These are phyloP conservation scores for Scomber colias DNA, from an alignment of 2,113 vertebrate genomes.

Conservation along the genomic window DNA sequence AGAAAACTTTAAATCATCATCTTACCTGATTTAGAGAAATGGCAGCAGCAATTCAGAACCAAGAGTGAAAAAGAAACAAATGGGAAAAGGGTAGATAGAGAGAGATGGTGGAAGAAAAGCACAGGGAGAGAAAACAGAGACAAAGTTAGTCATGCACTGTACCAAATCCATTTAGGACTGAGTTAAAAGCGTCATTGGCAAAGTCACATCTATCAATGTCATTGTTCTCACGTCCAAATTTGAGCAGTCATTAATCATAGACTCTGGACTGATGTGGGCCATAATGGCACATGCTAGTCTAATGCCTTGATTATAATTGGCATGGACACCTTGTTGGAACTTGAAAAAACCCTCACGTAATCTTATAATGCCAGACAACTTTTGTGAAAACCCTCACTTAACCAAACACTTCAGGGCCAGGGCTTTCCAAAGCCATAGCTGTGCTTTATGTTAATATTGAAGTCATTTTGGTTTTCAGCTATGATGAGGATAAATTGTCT, in stretches of 20 bases:
- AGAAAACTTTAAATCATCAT: conserved; percentile 24
- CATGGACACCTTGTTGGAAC: conserved; percentile 49
- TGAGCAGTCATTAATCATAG: conserved; percentile 75
- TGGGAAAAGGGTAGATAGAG: conserved; percentile 2
- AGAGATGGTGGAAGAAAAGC: conserved; percentile 27
- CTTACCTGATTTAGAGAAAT: conserved; percentile 69
- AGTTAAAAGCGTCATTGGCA: conserved; percentile 68
- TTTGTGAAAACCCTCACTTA: conserved; percentile 33
- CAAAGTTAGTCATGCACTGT: conserved; percentile 62
- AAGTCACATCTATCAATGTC: conserved; percentile 79
- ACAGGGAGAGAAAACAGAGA: conserved; percentile 36
- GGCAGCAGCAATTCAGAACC: conserved; percentile 21
- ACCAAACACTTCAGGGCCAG: conserved; percentile 21
- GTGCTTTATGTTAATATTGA: not conserved
- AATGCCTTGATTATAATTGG: conserved; percentile 68
- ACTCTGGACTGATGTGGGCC: conserved; percentile 61
- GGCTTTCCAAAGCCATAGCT: not conserved
- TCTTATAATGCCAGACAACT: conserved; percentile 28
- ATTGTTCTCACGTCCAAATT: conserved; percentile 64
- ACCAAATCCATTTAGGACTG: conserved; percentile 59
- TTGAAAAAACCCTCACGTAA: conserved; percentile 3
- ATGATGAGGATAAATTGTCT: conserved; percentile 2
- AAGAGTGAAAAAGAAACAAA: conserved; percentile 22
- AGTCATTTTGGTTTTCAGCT: conserved; percentile 10
- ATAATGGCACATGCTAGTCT: conserved; percentile 56